Evolutionary conservation across 1,140 invertebrate genomes (phyloP), one percentile per base, ranked within the genome.

Genomic region (Drosophila bipectinata): DNA sequence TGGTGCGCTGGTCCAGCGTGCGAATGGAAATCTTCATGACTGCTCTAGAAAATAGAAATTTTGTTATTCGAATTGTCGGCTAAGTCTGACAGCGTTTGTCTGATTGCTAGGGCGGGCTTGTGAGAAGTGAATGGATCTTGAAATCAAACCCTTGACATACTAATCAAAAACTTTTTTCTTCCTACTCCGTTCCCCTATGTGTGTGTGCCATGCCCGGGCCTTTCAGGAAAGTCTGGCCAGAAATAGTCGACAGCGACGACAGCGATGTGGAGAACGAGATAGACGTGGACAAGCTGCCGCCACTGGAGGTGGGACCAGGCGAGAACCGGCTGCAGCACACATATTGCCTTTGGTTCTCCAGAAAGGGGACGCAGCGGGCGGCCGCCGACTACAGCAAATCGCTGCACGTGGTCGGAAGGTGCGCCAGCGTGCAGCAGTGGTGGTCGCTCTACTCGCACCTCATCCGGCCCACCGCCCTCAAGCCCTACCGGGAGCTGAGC

Each of bases 401-500:
- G 47, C 72, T 92, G 55, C 91, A 91, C 72, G 77, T 92, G 45
- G 95, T 99, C 71, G 97, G 96, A 72, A 94, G 96, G 83, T 97
- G 97, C 92, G 96, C 94, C 48, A 90, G 96, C 84, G 98, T 99
- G 49, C 98, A 99, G 93, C 98, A 99, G 92, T 99, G 99, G 94
- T 99, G 98, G 98, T 94, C 95, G 39, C 93, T 98, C 56, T 99
- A 99, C 93, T 96, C 96, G 92, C 97, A 99, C 92, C 93, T 99
- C 79, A 94, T 96, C 63, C 94, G 98, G 78, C 96, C 98, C 32
- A 95, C 95, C 44, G 96, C 99, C 80, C 93, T 99, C 64, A 95
- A 96, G 49, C 96, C 96, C 26, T 96, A 98, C 85, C 96, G 97
- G 89, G 98, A 99, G 93, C 96, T 99, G 92, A 98, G 99, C 93